Evolutionary conservation across 2,797 vertebrate species (phyloP).

Genomic region (Sebastes matsubarae): DNA sequence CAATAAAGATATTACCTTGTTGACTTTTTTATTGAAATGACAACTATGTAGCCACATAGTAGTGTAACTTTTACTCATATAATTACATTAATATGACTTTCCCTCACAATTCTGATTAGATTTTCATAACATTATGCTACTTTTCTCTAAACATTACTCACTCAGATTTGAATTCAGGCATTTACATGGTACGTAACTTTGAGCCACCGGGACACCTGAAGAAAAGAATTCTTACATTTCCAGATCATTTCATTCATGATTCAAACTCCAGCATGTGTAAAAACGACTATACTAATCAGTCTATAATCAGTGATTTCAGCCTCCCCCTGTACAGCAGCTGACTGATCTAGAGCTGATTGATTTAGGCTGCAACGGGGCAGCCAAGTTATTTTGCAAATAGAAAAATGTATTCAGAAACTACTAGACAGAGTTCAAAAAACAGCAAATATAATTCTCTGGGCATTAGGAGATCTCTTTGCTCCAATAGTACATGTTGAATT

Average conservation of each 20-base stretch:
- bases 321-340: background rate
- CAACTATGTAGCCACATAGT: too few relatives aligned
- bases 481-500: conserved; percentile 5
- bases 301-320: background rate
- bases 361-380: background rate
- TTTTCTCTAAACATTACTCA: background rate
- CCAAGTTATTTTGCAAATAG: background rate
- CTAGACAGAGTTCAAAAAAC: conserved; percentile 6
- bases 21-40: too few relatives aligned
- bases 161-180: background rate
- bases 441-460: background rate
- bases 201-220: background rate
- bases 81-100: background rate
- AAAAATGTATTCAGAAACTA: conserved; percentile 7
- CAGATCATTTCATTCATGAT: background rate
- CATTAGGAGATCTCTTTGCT: conserved; percentile 20
- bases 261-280: background rate
- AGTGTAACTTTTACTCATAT: background rate
- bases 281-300: background rate
- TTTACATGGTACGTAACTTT: background rate
- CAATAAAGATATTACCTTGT: too few relatives aligned
- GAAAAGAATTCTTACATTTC: background rate
- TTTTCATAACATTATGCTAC: background rate
- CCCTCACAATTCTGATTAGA: background rate
- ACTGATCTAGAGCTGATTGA: background rate